Evolutionary conservation across 1,140 invertebrate genomes (phyloP), one percentile per base, ranked within the genome.

Genomic region (Daktulosphaira vitifoliae): DNA sequence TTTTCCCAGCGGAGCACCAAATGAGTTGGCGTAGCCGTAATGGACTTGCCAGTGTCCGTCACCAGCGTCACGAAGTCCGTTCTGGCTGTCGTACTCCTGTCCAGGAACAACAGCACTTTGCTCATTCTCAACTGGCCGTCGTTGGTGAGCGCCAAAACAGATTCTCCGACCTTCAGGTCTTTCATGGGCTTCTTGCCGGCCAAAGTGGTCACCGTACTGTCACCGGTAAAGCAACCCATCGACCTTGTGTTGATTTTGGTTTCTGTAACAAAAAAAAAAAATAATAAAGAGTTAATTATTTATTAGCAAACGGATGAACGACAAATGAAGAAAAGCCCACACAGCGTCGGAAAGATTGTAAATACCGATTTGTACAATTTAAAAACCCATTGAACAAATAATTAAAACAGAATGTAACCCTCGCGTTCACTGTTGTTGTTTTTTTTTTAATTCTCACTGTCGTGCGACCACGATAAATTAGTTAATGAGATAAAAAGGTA

Each of bases 81-180:
- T 39, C 76, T 80, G 54, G 84, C 80, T 6, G 78, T 76, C 1
- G 81, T 76, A 69, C 90, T 81, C 65, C 86, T 81, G 73, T 97
- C 92, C 70, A 98, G 81, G 76, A 96, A 96, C 49, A 90, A 80
- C 52, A 93, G 80, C n/a, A 93, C 89, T 73, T 90, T 84, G 74
- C 88, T 91, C 78, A 82, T 96, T 11, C 84, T 79, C 4, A 88
- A 72, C 49, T 82, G 76, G 3, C 88, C 87, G 18, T 76, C 67
- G 0, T 74, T 69, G 68, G 85, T 82, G 65, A 88, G 73, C n/a
- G 89, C 81, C n/a, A 92, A 80, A 23, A 98, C 83, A 29, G 77
- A 74, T 59, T 96, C 92, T 3, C 93, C 93, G 18, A 88, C 75
- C 50, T 72, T 71, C n/a, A 97, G 69, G 15, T 87, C 77, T 38